Evolutionary conservation across 1,140 invertebrate species (phyloP), one percentile per base, ranked within the genome.

Genomic region (Orius laevigatus): DNA sequence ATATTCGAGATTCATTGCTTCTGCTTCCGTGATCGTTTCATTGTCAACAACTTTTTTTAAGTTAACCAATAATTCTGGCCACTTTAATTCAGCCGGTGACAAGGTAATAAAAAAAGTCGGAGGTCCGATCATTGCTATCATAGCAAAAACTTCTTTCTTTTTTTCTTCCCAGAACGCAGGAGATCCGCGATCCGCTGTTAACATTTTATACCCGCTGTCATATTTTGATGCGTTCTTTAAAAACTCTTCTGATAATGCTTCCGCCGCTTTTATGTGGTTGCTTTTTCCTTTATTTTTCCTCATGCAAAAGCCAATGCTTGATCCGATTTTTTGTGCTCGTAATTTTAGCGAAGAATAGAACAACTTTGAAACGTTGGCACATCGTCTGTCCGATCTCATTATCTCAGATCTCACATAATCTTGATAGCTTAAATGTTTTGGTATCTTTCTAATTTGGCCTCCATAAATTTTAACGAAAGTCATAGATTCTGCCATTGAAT

Each of bases 61-160:
- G 14, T n/a, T 40, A 14, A 40, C 38, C 6, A 40, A 8, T 5
- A 40, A 14, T 40, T 40, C 38, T 8, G 38, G 38, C 6, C 38
- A 40, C 5, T 40, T 6, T 6, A 40, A 5, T 40, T 40, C 38
- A 8, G 38, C 14, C 6, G 38, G 10, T 8, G 38, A 40, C 6
- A 48, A 18, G 5, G 46, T 48, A 5, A 48, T 18, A 20, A 48
- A 48, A 12, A 48, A 40, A 5, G 20, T 38, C 2, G 46, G 34
- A 5, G 16, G 16, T 3, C 46, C 46, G 16, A 48, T 6, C 19
- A 40, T 33, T 16, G 34, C 15, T 14, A 48, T 40, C 46, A 48
- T 48, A 12, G 46, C 46, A 6, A 48, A 40, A 5, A 48, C n/a
- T 16, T 39, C 33, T 25, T 48, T 48, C 14, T 48, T 48, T 18